Evolutionary conservation across 2,113 vertebrate genomes (phyloP), one percentile per base, ranked within the genome.

Genomic region (Leuciscus idus): DNA sequence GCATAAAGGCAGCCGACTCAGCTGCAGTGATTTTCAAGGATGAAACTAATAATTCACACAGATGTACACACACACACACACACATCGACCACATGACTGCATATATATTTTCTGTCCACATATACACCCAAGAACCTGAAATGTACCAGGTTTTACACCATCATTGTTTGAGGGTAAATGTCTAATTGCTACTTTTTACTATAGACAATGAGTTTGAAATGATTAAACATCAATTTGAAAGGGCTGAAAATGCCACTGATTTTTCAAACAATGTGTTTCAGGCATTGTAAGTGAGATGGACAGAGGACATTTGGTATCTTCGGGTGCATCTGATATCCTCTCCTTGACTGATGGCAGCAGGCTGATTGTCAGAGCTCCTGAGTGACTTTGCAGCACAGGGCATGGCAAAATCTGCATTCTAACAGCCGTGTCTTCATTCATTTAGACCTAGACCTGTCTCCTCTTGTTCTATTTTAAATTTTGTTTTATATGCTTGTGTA

Each of bases 281-380:
- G 55, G 52, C 11, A 61, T 39, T 8, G 36, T 57, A 19, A 81
- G 13, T 43, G 57, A 26, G 57, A 48, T 74, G 57, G 57, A 26
- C 57, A 81, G 36, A 28, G 59, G 59, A 66, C 59, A 66, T 66
- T 46, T 81, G 39, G 39, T 81, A 66, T 46, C 26, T 43, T 66
- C n/a, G 12, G 13, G 79, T 81, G n/a, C 39, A 81, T 81, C 43
- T 48, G 59, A 81, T 81, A 66, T 66, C 59, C 79, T 81, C 39
- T 64, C n/a, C 12, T 11, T 48, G 9, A 23, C 36, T 26, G n/a
- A 39, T 80, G 78, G 39, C 59, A 64, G 39, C 23, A 48, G 59
- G 78, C 43, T 81, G n/a, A 50, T 55, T 77, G n/a, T 77, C 8
- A 55, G 50, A 55, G 43, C 43, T 48, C 72, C 17, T 7, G 6